These are phyloP conservation scores for Enteromius viviparus DNA, from an alignment of 2,797 vertebrate genomes.

Conservation along the genomic window DNA sequence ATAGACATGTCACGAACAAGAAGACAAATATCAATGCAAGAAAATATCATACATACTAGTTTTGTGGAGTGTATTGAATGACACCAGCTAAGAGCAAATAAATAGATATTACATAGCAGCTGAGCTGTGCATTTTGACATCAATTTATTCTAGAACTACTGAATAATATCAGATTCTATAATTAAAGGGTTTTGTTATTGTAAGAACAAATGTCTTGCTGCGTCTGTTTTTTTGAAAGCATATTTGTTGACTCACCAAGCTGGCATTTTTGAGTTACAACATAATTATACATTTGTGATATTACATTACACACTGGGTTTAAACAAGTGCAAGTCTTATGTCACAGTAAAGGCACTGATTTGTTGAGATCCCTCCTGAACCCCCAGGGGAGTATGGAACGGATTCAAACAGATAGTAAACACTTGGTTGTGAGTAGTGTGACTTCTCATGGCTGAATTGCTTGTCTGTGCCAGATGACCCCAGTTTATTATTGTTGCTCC, in stretches of 20 bases:
- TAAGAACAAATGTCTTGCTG: constrained; percentile 9
- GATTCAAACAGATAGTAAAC: constrained; percentile 2
- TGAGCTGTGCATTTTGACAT: constrained; percentile 15
- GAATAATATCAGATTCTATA: neutral
- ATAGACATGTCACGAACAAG: constrained; percentile 4
- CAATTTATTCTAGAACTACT: neutral
- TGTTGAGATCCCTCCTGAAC: neutral
- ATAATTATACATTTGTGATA: constrained; percentile 11
- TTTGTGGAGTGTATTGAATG: neutral
- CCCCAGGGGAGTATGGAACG: neutral
- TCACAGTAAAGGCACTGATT: neutral
- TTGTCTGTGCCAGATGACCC: constrained; percentile 22
- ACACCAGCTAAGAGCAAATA: neutral
- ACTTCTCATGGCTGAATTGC: constrained; percentile 2
- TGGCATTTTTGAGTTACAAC: constrained; percentile 15
- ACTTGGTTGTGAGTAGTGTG: neutral
- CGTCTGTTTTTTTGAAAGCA: constrained; percentile 10
- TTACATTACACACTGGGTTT: neutral
- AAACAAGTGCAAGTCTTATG: neutral
- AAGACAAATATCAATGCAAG: neutral
- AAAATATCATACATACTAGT: neutral
- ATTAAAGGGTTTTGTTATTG: constrained; percentile 23
- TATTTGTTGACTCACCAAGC: constrained; percentile 34
- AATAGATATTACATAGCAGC: neutral
- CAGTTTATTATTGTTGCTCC: constrained; percentile 24